phyloP scores from a whole-genome alignment of 1,140 invertebrate genomes.

The Maconellicoccus hirsutus region DNA sequence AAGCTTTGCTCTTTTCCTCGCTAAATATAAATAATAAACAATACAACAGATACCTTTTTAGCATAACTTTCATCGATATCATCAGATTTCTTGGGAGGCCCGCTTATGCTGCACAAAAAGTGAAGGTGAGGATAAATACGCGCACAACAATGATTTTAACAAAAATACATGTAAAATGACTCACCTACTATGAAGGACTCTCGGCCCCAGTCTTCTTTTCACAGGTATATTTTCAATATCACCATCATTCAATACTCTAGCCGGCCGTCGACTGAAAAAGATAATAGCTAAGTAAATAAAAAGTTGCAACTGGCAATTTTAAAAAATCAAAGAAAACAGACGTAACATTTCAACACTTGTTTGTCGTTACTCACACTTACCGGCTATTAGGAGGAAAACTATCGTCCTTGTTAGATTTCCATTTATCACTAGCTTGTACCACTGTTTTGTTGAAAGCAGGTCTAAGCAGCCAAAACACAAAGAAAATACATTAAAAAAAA shows the following conservation, averaged over 20 bases:
- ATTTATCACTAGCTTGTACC: neutral
- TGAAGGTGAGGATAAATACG: neutral
- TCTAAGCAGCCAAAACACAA: neutral
- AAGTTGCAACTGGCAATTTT: neutral
- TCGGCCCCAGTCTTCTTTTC: neutral
- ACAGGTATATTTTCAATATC: constrained; percentile 16
- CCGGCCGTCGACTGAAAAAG: neutral
- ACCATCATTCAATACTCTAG: neutral
- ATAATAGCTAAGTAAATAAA: neutral
- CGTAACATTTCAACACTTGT: too few species aligned
- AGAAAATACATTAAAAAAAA: neutral
- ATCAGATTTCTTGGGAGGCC: neutral
- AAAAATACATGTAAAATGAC: neutral
- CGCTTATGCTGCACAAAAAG: neutral
- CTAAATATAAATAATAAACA: constrained; percentile 5
- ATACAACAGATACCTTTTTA: constrained; percentile 9
- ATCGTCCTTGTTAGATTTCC: constrained; percentile 1
- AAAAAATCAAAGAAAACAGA: too few species aligned
- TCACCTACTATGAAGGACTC: constrained; percentile 11
- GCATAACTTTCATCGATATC: neutral
- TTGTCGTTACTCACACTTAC: neutral
- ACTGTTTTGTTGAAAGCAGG: neutral
- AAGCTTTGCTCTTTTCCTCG: neutral
- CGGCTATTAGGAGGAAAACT: neutral
- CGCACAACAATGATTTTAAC: neutral